Evolutionary conservation across 1,140 invertebrate species (phyloP).

Genomic region (Drosophila melanica): DNA sequence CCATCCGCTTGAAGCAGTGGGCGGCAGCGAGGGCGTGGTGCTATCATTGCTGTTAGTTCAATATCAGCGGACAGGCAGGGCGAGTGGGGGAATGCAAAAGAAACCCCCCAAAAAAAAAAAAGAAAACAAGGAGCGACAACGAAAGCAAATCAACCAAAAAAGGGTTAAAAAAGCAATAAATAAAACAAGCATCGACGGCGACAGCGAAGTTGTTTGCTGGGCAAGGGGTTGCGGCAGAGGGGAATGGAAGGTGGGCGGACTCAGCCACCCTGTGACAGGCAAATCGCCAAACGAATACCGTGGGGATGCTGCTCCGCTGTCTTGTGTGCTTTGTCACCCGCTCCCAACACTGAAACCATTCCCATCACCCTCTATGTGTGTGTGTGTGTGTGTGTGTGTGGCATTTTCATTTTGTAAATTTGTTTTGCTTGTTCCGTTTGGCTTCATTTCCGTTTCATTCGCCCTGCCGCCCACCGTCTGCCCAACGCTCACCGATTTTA

Average conservation of each 20-base stretch:
- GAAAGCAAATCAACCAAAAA: conserved; percentile 71
- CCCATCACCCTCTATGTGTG: conserved; percentile 18
- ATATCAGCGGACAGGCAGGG: conserved; percentile 27
- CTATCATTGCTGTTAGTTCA: conserved; percentile 35
- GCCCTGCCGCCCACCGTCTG: not conserved
- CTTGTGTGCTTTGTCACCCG: conserved; percentile 11
- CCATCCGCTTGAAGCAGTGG: not conserved
- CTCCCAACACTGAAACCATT: not conserved
- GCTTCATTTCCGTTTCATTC: conserved; percentile 76
- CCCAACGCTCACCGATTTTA: conserved; percentile 15
- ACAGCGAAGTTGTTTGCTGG: conserved; percentile 73
- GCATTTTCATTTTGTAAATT: conserved; percentile 82
- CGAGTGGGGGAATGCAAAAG: conserved; percentile 6
- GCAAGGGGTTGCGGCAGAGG: conserved; percentile 17
- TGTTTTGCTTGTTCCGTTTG: conserved; percentile 82
- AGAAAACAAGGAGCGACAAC: conserved; percentile 43
- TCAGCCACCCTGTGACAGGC: conserved; percentile 68
- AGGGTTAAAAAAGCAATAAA: conserved; percentile 82
- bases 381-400: conserved; percentile 52
- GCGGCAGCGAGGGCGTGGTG: conserved; percentile 15
- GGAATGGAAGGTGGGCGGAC: not conserved
- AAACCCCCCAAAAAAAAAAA: conserved; percentile 15
- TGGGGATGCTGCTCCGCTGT: conserved; percentile 49
- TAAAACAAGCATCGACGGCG: conserved; percentile 80
- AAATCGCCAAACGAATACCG: conserved; percentile 80